These are phyloP conservation scores for Trochalopteron elliotii DNA, from an alignment of 2,113 vertebrate species.

Conservation along the genomic window DNA sequence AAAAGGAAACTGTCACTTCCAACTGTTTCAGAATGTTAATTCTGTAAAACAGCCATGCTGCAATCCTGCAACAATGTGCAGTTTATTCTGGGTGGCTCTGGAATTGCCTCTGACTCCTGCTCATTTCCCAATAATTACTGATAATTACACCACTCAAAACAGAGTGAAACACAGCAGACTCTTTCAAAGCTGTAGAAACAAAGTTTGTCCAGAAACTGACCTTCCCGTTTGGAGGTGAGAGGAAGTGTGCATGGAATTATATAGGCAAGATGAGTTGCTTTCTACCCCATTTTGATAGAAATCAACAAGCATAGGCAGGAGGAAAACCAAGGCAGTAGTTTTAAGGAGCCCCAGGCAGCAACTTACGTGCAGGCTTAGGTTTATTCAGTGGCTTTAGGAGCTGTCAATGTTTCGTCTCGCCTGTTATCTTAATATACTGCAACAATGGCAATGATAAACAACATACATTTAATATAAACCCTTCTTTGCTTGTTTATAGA, in stretches of 20 bases:
- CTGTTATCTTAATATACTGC: constrained; percentile 59
- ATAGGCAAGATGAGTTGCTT: constrained; percentile 55
- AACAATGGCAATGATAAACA: constrained; percentile 62
- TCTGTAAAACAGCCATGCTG: constrained; percentile 39
- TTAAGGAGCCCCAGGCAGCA: constrained; percentile 20
- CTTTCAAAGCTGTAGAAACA: constrained; percentile 66
- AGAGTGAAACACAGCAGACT: constrained; percentile 72
- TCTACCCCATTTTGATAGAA: constrained; percentile 67
- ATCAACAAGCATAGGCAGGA: constrained; percentile 56
- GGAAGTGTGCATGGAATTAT: constrained; percentile 69
- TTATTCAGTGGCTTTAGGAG: constrained; percentile 35
- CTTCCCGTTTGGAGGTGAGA: constrained; percentile 74
- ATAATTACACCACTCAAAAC: constrained; percentile 75
- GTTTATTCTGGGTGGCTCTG: constrained; percentile 75
- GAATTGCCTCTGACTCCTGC: constrained; percentile 72
- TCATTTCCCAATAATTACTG: constrained; percentile 79
- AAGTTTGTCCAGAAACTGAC: constrained; percentile 73
- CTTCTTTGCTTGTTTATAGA: constrained; percentile 54
- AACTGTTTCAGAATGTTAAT: constrained; percentile 69
- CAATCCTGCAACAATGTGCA: constrained; percentile 61
- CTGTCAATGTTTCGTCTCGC: constrained; percentile 23
- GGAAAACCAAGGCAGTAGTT: constrained; percentile 19
- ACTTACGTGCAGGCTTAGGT: constrained; percentile 9
- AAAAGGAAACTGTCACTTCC: constrained; percentile 70
- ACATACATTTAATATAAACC: constrained; percentile 44